Percentiles rank a stretch among this genome's conserved stretches.
Conservation (phyloP, 37 sponge, comb jelly and placozoan genomes). For the Ephydatia muelleri region DNA sequence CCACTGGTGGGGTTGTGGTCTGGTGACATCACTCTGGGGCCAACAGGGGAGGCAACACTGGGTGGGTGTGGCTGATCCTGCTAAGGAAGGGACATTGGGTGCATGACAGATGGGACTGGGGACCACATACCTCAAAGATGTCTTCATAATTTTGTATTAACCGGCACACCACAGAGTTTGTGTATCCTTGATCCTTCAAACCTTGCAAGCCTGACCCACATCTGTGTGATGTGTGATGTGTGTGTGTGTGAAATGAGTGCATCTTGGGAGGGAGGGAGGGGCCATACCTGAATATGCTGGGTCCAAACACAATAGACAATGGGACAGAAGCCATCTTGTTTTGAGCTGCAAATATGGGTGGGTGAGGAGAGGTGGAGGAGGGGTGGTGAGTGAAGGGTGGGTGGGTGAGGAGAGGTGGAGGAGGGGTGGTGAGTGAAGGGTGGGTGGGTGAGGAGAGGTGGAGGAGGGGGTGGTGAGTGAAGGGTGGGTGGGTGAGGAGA, state of each 20-base stretch:
- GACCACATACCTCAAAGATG: conserved; percentile 26
- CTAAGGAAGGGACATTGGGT: not conserved
- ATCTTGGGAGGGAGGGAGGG: not conserved
- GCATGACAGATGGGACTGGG: not conserved
- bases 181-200: conserved; percentile 51
- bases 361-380: not conserved
- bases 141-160: conserved; percentile 37
- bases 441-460: too few relatives aligned
- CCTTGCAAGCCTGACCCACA: conserved; percentile 62
- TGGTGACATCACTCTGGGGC: not conserved
- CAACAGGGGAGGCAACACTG: not conserved
- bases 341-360: not conserved
- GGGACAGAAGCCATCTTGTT: conserved; percentile 92
- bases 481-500: too few relatives aligned
- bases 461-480: too few relatives aligned
- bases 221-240: not conserved
- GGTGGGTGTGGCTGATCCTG: not conserved
- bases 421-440: too few relatives aligned
- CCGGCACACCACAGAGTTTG: conserved; percentile 44
- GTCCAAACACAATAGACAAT: conserved; percentile 95
- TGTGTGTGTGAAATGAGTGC: not conserved
- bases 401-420: too few relatives aligned
- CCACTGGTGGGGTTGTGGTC: not conserved
- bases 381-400: not conserved
- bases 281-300: conserved; percentile 78